Evolutionary conservation across 1,140 invertebrate genomes (phyloP).

Genomic region (Callitettix versicolor): DNA sequence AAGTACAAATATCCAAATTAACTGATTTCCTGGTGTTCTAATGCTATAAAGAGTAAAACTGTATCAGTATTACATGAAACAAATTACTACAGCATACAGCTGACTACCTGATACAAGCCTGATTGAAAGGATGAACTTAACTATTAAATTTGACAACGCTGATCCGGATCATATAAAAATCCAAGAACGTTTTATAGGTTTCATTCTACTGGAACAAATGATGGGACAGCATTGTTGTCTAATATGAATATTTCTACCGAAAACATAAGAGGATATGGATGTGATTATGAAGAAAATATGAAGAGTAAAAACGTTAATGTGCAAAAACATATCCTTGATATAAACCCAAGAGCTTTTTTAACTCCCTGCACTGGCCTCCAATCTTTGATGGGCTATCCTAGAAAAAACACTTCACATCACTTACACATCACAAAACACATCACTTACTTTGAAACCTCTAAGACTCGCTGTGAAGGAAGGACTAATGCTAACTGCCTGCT

Average conservation of each 20-base stretch:
- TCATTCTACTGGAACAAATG: neutral
- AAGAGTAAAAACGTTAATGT: constrained; percentile 17
- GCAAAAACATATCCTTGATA: constrained; percentile 12
- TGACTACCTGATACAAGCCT: neutral
- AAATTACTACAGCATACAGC: neutral
- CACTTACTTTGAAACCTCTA: constrained; percentile 3
- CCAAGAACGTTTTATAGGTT: too few relatives aligned
- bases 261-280: constrained; percentile 20
- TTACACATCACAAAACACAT: too few relatives aligned
- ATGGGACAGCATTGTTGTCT: constrained; percentile 3
- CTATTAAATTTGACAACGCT: neutral
- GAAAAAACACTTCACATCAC: constrained; percentile 6
- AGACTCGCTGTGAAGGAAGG: neutral
- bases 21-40: neutral
- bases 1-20: neutral
- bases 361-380: constrained; percentile 15
- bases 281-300: constrained; percentile 22
- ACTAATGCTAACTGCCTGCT: neutral
- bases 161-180: too few relatives aligned
- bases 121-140: neutral
- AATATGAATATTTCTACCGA: constrained; percentile 7
- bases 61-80: neutral
- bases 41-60: neutral
- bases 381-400: constrained; percentile 19
- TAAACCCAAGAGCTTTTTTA: constrained; percentile 16